These are phyloP conservation scores for Pinctada fucata DNA, from an alignment of 2,888 invertebrate species.

Conservation along the genomic window DNA sequence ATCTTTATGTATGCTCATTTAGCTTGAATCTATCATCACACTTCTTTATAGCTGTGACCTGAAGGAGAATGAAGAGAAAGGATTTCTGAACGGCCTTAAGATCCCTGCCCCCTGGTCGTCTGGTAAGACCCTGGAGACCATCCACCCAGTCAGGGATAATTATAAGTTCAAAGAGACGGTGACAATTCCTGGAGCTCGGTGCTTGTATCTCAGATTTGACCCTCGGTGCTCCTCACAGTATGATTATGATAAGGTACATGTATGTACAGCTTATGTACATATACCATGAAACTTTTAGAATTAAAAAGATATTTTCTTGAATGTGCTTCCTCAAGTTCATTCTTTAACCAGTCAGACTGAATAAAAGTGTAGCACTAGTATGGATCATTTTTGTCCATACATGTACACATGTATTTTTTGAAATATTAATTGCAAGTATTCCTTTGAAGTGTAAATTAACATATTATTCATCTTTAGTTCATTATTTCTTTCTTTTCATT, in stretches of 20 bases:
- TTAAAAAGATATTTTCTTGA: neutral
- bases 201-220: slow-evolving; percentile 76
- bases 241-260: slow-evolving; percentile 76
- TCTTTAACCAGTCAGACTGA: no score
- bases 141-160: slow-evolving; percentile 76
- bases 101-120: slow-evolving; percentile 77
- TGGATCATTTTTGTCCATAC: no score
- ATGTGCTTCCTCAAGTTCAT: no score
- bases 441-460: no score
- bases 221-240: slow-evolving; percentile 76
- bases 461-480: no score
- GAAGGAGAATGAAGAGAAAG: slow-evolving; percentile 69
- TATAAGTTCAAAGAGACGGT: slow-evolving; percentile 77
- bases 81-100: slow-evolving; percentile 73
- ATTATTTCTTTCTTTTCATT: no score
- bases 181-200: slow-evolving; percentile 75
- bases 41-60: neutral
- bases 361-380: no score
- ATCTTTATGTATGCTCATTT: no score
- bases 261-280: neutral
- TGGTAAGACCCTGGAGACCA: slow-evolving; percentile 74
- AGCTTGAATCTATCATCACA: no score
- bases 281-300: neutral
- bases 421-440: no score
- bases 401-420: no score